Evolutionary conservation across 1,140 invertebrate species (phyloP), one percentile per base, ranked within the genome.

Genomic region (Nasonia giraulti): DNA sequence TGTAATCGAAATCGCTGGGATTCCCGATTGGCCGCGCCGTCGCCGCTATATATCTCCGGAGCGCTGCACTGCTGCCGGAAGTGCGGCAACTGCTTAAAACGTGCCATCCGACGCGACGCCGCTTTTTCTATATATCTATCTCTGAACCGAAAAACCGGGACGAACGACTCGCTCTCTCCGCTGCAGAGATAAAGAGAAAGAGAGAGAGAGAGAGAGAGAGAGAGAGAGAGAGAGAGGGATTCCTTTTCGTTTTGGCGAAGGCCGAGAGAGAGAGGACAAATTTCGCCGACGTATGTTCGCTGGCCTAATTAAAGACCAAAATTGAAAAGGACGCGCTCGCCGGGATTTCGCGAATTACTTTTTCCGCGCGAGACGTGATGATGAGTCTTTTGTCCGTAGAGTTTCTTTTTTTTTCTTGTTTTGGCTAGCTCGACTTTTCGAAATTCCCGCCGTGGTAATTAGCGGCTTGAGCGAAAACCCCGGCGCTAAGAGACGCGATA

Each of bases 1-100:
- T 82, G 85, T 89, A 91, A 90, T 90, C 86, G 86, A 90, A 90
- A 91, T 91, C 89, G 87, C 80, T 85, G 71, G 80, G 86, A 90
- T 90, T 90, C 87, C 71, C 86, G 74, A 86, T 87, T 86, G 83
- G 81, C 78, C 80, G 81, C 80, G 81, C 86, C 83, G 20, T 71
- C 5, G 20, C 69, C 44, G 71, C 23, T 50, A 50, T 50, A 14
- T 50, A 50, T 50, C 47, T 50, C 14, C 12, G 12, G 27, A 27
- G 27, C 27, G 44, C 44, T 47, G 3, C 6, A 31, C 27, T 31
- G 27, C 27, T 8, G 37, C 69, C 69, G 37, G 37, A 76, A 77
- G 62, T 31, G 33, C 66, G 40, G 23, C 33, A 44, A 74, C 77
- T 69, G 79, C 79, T 81, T 81, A 69, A 81, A 81, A 71, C 23